phyloP scores from a whole-genome alignment of 2,797 vertebrate genomes.

The Alfaro cultratus region DNA sequence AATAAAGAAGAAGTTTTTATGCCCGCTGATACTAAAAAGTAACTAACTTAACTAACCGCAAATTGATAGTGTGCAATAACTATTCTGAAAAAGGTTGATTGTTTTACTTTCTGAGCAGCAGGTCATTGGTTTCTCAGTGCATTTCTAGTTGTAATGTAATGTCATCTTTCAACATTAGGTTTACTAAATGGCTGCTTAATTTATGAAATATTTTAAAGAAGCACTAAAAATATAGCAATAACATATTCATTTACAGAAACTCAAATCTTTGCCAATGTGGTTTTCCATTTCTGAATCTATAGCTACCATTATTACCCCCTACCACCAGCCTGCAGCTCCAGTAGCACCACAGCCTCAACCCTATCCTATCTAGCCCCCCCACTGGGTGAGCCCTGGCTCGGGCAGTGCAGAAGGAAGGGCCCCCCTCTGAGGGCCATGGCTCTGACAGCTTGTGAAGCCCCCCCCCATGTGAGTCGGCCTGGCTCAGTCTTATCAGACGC shows the following conservation, averaged over 20 bases:
- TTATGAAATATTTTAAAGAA: conserved; percentile 42
- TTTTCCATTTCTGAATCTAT: conserved; percentile 67
- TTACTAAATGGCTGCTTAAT: conserved; percentile 34
- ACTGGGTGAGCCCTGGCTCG: conserved; percentile 78
- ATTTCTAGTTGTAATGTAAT: background rate
- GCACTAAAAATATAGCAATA: conserved; percentile 17
- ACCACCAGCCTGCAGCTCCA: conserved; percentile 60
- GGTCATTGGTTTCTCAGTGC: background rate
- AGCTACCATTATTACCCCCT: conserved; percentile 59
- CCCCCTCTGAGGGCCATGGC: conserved; percentile 80
- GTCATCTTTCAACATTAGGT: conserved; percentile 17
- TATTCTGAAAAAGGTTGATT: background rate
- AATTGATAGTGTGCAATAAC: background rate
- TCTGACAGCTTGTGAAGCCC: conserved; percentile 86
- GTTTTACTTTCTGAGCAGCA: background rate
- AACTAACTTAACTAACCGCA: background rate
- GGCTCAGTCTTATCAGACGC: conserved; percentile 83
- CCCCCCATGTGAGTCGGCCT: conserved; percentile 74
- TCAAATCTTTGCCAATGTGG: conserved; percentile 42
- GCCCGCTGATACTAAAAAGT: background rate
- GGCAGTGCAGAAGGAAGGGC: conserved; percentile 80
- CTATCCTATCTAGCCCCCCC: conserved; percentile 70
- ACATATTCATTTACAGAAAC: conserved; percentile 6
- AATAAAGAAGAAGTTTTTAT: background rate
- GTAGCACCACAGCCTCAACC: conserved; percentile 70